These are phyloP conservation scores for Macropis europaea DNA, from an alignment of 2,888 invertebrate genomes.

Conservation along the genomic window DNA sequence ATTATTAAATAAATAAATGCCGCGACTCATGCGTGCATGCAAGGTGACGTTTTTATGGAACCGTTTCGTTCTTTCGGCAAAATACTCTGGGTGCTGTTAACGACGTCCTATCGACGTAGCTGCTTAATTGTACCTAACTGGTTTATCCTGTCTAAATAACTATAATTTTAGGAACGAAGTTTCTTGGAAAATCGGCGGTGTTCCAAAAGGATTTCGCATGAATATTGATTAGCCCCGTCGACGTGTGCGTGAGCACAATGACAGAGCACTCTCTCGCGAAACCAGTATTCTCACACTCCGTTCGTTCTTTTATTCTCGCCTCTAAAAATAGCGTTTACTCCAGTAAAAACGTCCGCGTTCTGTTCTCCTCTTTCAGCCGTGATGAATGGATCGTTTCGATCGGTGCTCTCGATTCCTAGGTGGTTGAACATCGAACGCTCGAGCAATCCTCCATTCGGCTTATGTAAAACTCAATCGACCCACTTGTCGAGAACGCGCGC, in stretches of 20 bases:
- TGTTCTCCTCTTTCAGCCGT: conserved; percentile 28
- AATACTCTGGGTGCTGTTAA: too few species aligned
- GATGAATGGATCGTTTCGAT: conserved; percentile 54
- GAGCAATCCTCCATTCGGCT: conserved; percentile 4
- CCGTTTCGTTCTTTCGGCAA: too few species aligned
- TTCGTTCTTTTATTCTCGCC: conserved; percentile 47
- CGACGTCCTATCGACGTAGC: too few species aligned
- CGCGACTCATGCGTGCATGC: too few species aligned
- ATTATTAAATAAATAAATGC: too few species aligned
- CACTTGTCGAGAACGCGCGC: conserved; percentile 26
- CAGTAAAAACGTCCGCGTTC: conserved; percentile 45
- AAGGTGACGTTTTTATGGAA: too few species aligned
- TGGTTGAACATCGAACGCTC: neutral
- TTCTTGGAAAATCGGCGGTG: neutral
- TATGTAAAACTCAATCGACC: conserved; percentile 39
- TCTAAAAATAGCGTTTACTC: conserved; percentile 52
- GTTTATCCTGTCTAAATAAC: too few species aligned
- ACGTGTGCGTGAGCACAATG: conserved; percentile 45
- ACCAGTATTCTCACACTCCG: conserved; percentile 56
- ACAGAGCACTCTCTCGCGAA: conserved; percentile 35
- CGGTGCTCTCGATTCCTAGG: neutral
- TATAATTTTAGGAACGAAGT: too few species aligned
- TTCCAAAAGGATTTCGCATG: conserved; percentile 22
- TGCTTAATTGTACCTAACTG: too few species aligned
- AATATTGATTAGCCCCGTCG: conserved; percentile 47